A percentile compares a stretch with the other conserved stretches of the same genome.
Conservation (phyloP, 1,140 invertebrate genomes). For the Scaptomyza graminum region DNA sequence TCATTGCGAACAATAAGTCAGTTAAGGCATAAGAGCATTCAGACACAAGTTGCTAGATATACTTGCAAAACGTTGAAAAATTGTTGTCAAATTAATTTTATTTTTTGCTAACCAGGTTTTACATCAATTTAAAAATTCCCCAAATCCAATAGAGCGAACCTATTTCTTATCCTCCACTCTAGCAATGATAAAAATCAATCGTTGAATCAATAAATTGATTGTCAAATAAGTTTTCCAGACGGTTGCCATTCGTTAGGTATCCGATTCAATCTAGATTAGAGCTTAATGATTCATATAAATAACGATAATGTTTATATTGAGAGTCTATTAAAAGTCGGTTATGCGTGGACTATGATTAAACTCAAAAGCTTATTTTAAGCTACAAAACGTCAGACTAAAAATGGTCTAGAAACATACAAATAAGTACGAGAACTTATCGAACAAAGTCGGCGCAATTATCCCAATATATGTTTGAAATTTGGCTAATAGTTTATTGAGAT, state of each 20-base stretch:
- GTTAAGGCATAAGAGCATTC: too few species aligned
- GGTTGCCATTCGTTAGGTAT: too few species aligned
- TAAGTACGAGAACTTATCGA: slow-evolving; percentile 19
- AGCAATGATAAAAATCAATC: background rate
- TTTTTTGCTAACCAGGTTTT: too few species aligned
- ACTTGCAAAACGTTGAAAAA: too few species aligned
- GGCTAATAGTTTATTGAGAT: too few species aligned
- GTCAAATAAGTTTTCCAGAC: too few species aligned
- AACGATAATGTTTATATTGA: background rate
- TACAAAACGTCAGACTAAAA: background rate
- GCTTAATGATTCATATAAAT: slow-evolving; percentile 6
- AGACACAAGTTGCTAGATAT: background rate
- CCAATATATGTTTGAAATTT: too few species aligned
- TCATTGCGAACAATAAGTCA: background rate
- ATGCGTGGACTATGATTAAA: background rate
- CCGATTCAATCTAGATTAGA: background rate
- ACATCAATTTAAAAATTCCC: too few species aligned
- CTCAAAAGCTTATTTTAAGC: slow-evolving; percentile 44
- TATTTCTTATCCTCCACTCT: background rate
- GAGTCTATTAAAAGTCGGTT: background rate
- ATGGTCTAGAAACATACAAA: slow-evolving; percentile 25
- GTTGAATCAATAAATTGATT: too few species aligned
- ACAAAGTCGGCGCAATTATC: too few species aligned
- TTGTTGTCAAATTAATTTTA: too few species aligned
- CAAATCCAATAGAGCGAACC: too few species aligned